Percentiles rank a stretch among this genome's conserved stretches.
Conservation (phyloP, 2,888 invertebrate genomes). For the Unio pictorum region DNA sequence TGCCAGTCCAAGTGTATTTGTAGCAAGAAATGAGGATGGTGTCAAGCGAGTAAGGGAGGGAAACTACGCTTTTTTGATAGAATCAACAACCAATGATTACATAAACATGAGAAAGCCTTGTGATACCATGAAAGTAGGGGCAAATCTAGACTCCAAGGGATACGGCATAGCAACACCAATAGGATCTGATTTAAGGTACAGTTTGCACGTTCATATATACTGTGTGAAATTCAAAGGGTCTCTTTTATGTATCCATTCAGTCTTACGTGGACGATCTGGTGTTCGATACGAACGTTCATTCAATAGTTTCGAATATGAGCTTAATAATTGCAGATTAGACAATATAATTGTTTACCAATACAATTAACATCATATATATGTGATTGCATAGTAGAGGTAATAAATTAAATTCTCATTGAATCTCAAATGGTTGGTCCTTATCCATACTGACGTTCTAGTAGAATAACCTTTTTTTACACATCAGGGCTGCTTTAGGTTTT, state of each 20-base stretch:
- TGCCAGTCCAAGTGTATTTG: constrained; percentile 80
- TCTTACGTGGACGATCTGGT: background rate
- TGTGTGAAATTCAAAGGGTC: background rate
- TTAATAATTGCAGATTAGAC: background rate
- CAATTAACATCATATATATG: background rate
- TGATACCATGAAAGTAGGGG: constrained; percentile 78
- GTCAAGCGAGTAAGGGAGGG: constrained; percentile 84
- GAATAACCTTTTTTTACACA: no score
- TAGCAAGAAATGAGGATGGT: constrained; percentile 85
- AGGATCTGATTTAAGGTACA: constrained; percentile 48
- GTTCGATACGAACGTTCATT: background rate
- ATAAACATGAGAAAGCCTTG: constrained; percentile 87
- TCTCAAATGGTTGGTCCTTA: no score
- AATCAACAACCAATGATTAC: constrained; percentile 81
- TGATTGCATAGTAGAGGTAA: no score
- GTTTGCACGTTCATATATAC: background rate
- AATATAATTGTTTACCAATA: background rate
- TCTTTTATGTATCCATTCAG: background rate
- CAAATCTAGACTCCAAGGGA: constrained; percentile 86
- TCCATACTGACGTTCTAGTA: no score
- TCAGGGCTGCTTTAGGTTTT: no score
- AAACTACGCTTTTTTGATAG: constrained; percentile 75
- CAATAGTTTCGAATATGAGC: background rate
- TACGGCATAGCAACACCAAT: constrained; percentile 86
- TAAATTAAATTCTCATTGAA: no score